phyloP scores from a whole-genome alignment of 1,140 invertebrate species.

The Trichogramma pretiosum region DNA sequence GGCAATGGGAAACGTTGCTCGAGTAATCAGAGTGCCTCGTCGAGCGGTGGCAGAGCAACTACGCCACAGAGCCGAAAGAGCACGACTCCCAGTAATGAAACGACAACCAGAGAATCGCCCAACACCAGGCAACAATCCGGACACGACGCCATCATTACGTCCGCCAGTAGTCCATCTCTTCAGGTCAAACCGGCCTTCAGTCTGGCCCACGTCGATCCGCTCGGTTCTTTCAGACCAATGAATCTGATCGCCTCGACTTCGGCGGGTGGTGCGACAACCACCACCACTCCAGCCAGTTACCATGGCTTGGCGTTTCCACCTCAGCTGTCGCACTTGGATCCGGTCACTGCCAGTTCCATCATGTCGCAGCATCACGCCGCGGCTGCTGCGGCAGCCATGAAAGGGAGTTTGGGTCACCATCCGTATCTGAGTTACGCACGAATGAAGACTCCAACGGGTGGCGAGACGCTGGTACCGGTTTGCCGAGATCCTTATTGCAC shows the following conservation, averaged over 20 bases:
- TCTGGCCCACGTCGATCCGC: conserved; percentile 43
- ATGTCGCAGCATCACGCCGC: conserved; percentile 63
- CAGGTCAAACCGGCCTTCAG: conserved; percentile 45
- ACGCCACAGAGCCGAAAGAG: conserved; percentile 51
- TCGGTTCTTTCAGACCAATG: conserved; percentile 57
- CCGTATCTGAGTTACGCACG: conserved; percentile 65
- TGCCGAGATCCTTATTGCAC: conserved; percentile 88
- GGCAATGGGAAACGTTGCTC: conserved; percentile 48
- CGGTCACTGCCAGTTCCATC: conserved; percentile 61
- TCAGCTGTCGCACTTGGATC: conserved; percentile 55
- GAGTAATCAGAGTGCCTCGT: conserved; percentile 58
- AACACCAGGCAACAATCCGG: conserved; percentile 30
- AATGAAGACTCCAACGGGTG: conserved; percentile 53
- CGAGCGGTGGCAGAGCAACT: conserved; percentile 42
- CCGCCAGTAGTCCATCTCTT: conserved; percentile 41
- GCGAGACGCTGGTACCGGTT: conserved; percentile 55
- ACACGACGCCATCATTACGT: conserved; percentile 5
- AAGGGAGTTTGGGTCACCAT: conserved; percentile 50
- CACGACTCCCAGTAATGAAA: conserved; percentile 36
- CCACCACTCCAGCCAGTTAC: conserved; percentile 44
- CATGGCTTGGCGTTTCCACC: conserved; percentile 46
- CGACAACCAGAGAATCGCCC: conserved; percentile 41
- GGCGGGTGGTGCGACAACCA: conserved; percentile 47
- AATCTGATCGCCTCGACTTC: conserved; percentile 47
- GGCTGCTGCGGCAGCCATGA: conserved; percentile 55